Evolutionary conservation across 2,113 vertebrate genomes (phyloP), one percentile per base, ranked within the genome.

Genomic region (Vulpes vulpes): DNA sequence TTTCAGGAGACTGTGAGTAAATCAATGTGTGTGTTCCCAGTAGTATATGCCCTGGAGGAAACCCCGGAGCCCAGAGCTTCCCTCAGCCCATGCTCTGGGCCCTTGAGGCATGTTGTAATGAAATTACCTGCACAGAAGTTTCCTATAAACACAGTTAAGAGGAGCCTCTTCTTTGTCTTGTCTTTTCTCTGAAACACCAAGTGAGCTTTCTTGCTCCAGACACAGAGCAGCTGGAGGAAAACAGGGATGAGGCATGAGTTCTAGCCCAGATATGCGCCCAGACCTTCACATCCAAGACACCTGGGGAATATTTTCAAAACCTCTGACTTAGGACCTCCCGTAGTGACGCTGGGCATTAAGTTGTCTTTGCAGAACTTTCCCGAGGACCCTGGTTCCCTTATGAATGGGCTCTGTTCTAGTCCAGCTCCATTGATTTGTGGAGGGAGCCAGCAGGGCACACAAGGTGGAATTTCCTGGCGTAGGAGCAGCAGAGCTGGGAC

Each of bases 261-360:
- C 38, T 1, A 20, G 25, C 64, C 60, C 12, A 16, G 27, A 65
- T 35, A 15, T 49, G 79, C 12, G 32, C 12, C 3, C 51, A 9
- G 11, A 5, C 8, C 2, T 20, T 25, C 17, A 3, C 22, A 12
- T 73, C 76, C 3, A 4, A 20, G 57, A 53, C 17, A 11, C 60
- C 78, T 0, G 0, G 25, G 57, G 27, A 51, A 12, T 55, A 19
- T 60, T 79, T 74, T 23, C 11, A 32, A 73, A 89, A 35, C 43
- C 12, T 51, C 88, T 59, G 90, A 51, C 60, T 65, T 9, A 7
- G 89, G 55, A 1, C 51, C 91, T 25, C 62, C 22, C 11, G 1
- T 0, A 0, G n/a, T 2, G 55, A n/a, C 22, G 16, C 23, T 2
- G 25, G 65, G 30, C 0, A 0, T 22, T 5, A 12, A 53, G 14